A percentile compares a stretch with the other conserved stretches of the same genome.
These are phyloP conservation scores for Bos indicus DNA, from an alignment of 2,113 vertebrate genomes.

Conservation along the genomic window DNA sequence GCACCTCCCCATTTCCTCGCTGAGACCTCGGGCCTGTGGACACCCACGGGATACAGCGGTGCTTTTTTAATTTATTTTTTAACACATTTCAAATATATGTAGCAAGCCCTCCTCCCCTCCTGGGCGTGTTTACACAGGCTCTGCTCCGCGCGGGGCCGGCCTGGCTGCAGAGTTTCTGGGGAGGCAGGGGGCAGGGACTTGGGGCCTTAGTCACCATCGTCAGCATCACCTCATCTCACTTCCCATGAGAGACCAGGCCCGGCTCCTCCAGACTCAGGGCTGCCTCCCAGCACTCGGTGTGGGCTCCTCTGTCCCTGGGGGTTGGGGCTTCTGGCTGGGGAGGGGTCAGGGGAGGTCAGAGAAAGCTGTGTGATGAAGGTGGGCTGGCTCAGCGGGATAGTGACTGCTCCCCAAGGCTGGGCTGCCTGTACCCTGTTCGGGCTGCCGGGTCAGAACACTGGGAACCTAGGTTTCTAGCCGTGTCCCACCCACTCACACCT, in stretches of 20 bases:
- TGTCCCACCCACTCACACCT: neutral
- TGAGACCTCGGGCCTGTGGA: conserved; percentile 8
- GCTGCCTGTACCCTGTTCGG: neutral
- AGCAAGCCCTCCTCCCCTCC: conserved; percentile 58
- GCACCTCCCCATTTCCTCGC: neutral
- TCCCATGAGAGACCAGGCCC: neutral
- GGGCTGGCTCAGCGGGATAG: fast-evolving
- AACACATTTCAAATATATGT: conserved; percentile 59
- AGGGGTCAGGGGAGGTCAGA: neutral
- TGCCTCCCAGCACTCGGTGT: neutral
- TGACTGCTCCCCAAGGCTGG: neutral
- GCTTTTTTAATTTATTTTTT: conserved; percentile 64
- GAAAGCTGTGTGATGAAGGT: neutral
- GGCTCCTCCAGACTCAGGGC: neutral
- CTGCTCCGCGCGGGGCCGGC: neutral
- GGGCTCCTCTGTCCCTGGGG: neutral
- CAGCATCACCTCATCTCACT: conserved; percentile 54
- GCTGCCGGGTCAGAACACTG: neutral
- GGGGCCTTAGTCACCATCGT: conserved; percentile 62
- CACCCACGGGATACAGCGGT: conserved; percentile 51
- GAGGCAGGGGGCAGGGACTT: conserved; percentile 48
- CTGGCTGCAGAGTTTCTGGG: conserved; percentile 34
- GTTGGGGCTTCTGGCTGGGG: neutral
- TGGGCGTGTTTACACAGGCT: conserved; percentile 29
- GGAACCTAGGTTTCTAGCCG: neutral